Conservation (phyloP, 1,140 invertebrate genomes). For the Sarcophaga peregrina region DNA sequence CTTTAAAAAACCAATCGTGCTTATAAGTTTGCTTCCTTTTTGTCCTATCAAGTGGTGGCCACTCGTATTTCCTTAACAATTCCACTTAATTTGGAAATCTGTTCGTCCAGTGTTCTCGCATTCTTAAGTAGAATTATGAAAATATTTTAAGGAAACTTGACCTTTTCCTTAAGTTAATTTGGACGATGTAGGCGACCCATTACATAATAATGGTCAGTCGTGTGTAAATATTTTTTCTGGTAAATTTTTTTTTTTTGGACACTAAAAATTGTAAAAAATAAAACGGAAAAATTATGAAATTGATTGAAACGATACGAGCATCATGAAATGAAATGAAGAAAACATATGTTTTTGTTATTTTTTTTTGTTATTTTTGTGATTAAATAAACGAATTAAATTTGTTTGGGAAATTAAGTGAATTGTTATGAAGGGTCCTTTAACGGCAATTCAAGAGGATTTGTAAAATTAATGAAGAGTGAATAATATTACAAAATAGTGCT, state of each 20-base stretch:
- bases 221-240: background rate
- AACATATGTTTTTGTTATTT: background rate
- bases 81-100: background rate
- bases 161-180: background rate
- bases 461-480: background rate
- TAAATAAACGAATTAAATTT: background rate
- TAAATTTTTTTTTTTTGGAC: background rate
- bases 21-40: background rate
- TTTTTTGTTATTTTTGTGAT: background rate
- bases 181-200: background rate
- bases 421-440: too few species aligned
- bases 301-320: background rate
- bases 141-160: background rate
- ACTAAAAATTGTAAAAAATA: background rate
- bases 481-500: background rate
- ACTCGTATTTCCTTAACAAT: background rate
- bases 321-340: background rate
- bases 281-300: background rate
- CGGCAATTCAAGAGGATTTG: background rate
- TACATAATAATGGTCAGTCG: background rate
- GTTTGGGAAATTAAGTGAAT: background rate
- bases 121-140: background rate
- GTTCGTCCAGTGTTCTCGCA: background rate
- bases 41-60: background rate
- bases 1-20: background rate